Evolutionary conservation across 2,888 invertebrate species (phyloP), one percentile per base, ranked within the genome.

Genomic region (Girardia tigrina): DNA sequence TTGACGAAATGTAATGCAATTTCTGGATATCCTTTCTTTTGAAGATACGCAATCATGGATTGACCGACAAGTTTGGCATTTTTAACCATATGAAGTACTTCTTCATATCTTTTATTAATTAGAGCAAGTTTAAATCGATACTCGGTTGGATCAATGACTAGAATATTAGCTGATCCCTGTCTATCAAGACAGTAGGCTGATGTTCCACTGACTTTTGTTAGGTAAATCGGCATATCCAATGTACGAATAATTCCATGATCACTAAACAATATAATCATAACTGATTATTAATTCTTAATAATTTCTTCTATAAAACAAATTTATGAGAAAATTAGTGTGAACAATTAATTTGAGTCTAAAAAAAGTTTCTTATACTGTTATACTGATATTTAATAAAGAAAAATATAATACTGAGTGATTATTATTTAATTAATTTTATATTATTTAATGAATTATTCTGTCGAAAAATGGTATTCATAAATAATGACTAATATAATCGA

Each of bases 1-100:
- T 98, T 97, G 0, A 98, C 98, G 85, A 98, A 98, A 85, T 98
- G 97, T 1, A 98, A 87, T 0, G 98, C 98, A 12, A 98, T 94
- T 85, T 98, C 97, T 0, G 98, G 97, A 83, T 97, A 98, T 0
- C 97, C 95, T 86, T 98, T 99, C 85, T 95, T 94, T 84, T 99
- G 97, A 77, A 98, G 86, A 82, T 98, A 98, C 0, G 97, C 92
- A 81, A 98, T 99, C 81, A 98, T 98, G 76, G 95, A 94, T 86
- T 99, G 98, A 0, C 98, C 98, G 14, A 99, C 94, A 0, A 99
- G 87, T 80, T 94, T 91, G 12, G 95, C 91, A 77, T 92, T 94
- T 70, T 93, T 88, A 28, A 99, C 97, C 94, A 97, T 98, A 81
- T 88, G 87, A 77, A 89, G 82, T 4, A 88, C 88, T 81, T 85